Evolutionary conservation across 2,797 vertebrate species (phyloP).

Genomic region (Morus bassanus): DNA sequence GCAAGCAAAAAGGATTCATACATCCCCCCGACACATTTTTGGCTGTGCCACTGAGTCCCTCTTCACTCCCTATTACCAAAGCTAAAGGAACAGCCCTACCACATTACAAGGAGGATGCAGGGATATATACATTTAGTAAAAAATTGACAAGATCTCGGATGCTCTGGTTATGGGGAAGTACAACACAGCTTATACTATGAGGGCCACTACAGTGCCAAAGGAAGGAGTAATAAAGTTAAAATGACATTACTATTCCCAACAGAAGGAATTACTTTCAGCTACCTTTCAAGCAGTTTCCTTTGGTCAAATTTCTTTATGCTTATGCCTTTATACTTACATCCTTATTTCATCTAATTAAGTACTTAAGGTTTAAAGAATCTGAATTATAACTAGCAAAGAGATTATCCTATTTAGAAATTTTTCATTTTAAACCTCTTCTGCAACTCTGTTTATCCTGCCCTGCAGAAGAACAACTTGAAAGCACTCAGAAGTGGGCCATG

Average conservation of each 20-base stretch:
- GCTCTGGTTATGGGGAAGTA: not conserved
- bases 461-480: not conserved
- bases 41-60: not conserved
- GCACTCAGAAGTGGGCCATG: not conserved
- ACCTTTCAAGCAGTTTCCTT: not conserved
- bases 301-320: not conserved
- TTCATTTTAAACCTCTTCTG: not conserved
- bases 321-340: not conserved
- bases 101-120: not conserved
- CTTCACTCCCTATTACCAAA: not conserved
- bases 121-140: not conserved
- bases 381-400: not conserved
- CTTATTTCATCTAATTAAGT: not conserved
- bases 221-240: not conserved
- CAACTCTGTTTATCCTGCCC: not conserved
- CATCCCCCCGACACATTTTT: not conserved
- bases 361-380: not conserved
- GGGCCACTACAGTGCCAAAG: not conserved
- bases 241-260: not conserved
- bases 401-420: not conserved
- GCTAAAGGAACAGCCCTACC: not conserved
- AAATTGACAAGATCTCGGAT: not conserved
- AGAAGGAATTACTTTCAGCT: not conserved
- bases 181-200: not conserved
- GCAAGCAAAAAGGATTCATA: not conserved